A percentile compares a stretch with the other conserved stretches of the same genome.
Evolutionary conservation across 2,888 invertebrate genomes (phyloP).

Genomic region (Phyto melanocephala): DNA sequence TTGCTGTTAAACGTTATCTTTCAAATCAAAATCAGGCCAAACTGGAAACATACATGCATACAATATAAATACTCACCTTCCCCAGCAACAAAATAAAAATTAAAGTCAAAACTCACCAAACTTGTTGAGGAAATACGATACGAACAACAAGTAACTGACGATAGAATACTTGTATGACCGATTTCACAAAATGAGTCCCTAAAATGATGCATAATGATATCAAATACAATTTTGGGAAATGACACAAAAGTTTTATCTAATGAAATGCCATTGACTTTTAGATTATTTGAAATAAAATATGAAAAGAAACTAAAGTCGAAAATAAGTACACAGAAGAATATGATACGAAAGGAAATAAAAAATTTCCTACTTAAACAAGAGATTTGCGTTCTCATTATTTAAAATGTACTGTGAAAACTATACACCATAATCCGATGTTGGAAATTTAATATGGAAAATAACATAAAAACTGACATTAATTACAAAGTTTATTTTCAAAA

Average conservation of each 20-base stretch:
- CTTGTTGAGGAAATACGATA: constrained; percentile 74
- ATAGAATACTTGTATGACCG: background rate
- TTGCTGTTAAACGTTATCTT: constrained; percentile 71
- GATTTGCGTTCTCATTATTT: background rate
- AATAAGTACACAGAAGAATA: too few species aligned
- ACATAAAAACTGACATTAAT: constrained; percentile 6
- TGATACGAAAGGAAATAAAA: constrained; percentile 5
- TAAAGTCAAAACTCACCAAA: constrained; percentile 75
- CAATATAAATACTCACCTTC: constrained; percentile 42
- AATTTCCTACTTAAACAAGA: constrained; percentile 12
- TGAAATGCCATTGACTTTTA: constrained; percentile 59
- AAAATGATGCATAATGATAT: constrained; percentile 34
- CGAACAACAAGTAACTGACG: constrained; percentile 30
- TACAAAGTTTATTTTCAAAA: too few species aligned
- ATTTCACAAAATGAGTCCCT: background rate
- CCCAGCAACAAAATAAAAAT: constrained; percentile 50
- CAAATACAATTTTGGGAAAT: constrained; percentile 27
- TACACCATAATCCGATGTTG: constrained; percentile 25
- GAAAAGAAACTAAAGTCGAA: background rate
- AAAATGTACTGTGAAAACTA: constrained; percentile 8
- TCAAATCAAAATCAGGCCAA: constrained; percentile 68
- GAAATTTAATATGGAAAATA: constrained; percentile 39
- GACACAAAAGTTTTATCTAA: constrained; percentile 45
- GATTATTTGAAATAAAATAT: constrained; percentile 17
- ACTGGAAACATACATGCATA: constrained; percentile 10